Evolutionary conservation across 1,140 invertebrate genomes (phyloP), one percentile per base, ranked within the genome.

Genomic region (Leptoteleia sp.): DNA sequence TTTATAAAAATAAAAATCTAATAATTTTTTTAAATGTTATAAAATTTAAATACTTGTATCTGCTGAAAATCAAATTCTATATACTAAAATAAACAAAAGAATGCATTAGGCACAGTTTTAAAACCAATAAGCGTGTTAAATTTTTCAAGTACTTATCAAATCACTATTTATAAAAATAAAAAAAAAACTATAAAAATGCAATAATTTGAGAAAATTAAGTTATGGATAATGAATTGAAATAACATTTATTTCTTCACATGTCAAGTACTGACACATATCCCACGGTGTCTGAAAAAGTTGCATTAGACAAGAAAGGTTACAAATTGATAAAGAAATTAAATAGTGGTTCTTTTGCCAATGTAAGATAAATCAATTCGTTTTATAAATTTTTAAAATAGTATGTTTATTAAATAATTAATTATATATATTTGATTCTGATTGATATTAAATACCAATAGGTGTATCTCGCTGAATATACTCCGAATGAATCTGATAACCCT

Each of bases 321-420:
- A 54, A 31, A 12, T 47, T 76, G 5, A 31, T 62, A 9, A 54
- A 42, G n/a, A 76, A 76, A 62, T 0, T 76, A 7, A 68, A 76
- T 15, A 62, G 35, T 11, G 72, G 72, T 12, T 35, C 72, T 25
- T 76, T 68, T 48, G 64, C 64, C 1, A 68, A 54, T 25, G 72
- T 68, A 55, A 76, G 54, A 52, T 25, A 25, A 25, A n/a, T n/a
- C n/a, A n/a, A n/a, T n/a, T n/a, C n/a, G 22, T 3, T 3, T 25
- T 3, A 25, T 25, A 25, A 3, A 25, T 25, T 6, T 3, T 25
- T 6, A 3, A 25, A 25, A 25, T 25, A 25, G 22, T 3, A 25
- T 25, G 6, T 25, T 25, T 25, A 25, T 25, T 25, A 25, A 25
- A 3, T 25, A 3, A 6, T 6, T 25, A 25, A 25, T 25, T 25